Evolutionary conservation across 2,797 vertebrate species (phyloP), one percentile per base, ranked within the genome.

Genomic region (Nyctalus aviator): DNA sequence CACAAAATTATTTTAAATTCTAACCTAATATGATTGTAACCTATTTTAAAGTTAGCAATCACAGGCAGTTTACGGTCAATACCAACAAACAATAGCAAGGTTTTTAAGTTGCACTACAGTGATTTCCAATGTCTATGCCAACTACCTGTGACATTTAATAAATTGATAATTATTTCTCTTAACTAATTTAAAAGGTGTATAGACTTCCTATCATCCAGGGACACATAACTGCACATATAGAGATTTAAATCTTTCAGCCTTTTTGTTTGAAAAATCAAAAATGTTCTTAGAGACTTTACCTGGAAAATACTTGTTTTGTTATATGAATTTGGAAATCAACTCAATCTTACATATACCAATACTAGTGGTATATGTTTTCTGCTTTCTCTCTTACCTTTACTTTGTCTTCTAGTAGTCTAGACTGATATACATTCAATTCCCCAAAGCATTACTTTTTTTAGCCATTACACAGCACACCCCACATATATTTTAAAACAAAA

Each of bases 401-500:
- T 91, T 86, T 69, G 46, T 91, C 20, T 20, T 62, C 64, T 79
- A 88, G 66, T 9, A 95, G 12, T 75, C 59, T 94, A 25, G 17
- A 66, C 1, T 41, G 20, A 83, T 66, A n/a, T 23, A 89, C 88
- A 84, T 57, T 79, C 50, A n/a, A 69, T 73, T 55, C 50, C 46
- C 69, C 27, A 69, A 86, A 90, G 66, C 72, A 94, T 35, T 78
- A 32, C 6, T 6, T 78, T 55, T 94, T 66, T 84, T 69, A 97
- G 78, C 20, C 37, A 84, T 76, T 77, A 85, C 73, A 95, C 82
- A 81, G 90, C 94, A 96, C 95, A 71, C 50, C 18, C 41, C 83
- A 94, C 37, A 93, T 87, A n/a, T 35, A 93, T 88, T 93, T 90
- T 72, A 81, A 79, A 41, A 93, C 6, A 20, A 73, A 79, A 59